A percentile compares a stretch with the other conserved stretches of the same genome.
These are phyloP conservation scores for Zeuzera pyrina DNA, from an alignment of 2,888 invertebrate species.

Conservation along the genomic window DNA sequence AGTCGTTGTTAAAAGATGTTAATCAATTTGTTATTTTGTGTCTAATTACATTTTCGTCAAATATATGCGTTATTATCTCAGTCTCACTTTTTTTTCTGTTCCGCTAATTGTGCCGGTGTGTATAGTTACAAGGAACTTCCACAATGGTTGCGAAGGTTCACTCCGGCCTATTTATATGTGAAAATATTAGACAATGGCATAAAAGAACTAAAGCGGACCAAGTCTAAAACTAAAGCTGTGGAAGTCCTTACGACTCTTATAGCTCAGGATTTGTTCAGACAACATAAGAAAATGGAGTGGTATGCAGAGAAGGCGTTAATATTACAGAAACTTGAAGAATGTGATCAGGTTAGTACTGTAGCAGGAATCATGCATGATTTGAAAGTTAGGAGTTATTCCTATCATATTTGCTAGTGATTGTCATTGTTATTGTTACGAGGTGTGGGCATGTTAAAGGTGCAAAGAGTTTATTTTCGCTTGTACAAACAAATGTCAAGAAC, in stretches of 20 bases:
- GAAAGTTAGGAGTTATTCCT: no score
- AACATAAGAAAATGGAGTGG: conserved; percentile 64
- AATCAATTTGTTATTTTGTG: not conserved
- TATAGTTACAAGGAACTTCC: conserved; percentile 50
- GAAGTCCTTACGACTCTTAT: conserved; percentile 66
- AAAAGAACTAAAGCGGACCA: conserved; percentile 45
- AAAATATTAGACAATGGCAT: conserved; percentile 49
- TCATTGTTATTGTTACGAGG: no score
- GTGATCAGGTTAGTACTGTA: conserved; percentile 37
- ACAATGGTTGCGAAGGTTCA: conserved; percentile 71
- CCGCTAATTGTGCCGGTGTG: no score
- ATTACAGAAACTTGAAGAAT: conserved; percentile 53
- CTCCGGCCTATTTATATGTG: conserved; percentile 61
- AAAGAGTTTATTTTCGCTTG: no score
- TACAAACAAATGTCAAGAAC: no score
- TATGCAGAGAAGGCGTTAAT: conserved; percentile 76
- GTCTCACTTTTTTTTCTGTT: no score
- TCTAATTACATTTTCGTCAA: not conserved
- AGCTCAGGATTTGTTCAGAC: conserved; percentile 53
- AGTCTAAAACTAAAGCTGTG: conserved; percentile 49
- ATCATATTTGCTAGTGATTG: no score
- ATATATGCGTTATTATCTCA: no score
- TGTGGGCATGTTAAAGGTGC: no score
- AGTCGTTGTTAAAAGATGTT: no score
- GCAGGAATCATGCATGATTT: no score